Conservation (phyloP, 2,888 invertebrate genomes). For the Epistrophella euchroma region DNA sequence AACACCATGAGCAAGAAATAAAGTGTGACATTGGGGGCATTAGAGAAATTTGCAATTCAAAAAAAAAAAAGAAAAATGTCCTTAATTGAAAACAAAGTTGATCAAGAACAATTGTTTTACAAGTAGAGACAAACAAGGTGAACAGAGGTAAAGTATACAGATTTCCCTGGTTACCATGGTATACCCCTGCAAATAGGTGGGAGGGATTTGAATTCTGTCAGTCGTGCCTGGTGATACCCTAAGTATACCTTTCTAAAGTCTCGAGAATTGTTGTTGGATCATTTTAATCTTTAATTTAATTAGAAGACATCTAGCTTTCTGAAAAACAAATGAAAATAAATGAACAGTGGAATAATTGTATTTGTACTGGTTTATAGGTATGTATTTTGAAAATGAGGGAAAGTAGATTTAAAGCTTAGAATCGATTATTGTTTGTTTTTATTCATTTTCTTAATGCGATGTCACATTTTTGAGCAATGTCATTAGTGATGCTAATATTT, state of each 20-base stretch:
- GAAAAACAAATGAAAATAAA: conserved; percentile 32
- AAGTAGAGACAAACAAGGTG: conserved; percentile 59
- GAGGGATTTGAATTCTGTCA: conserved; percentile 7
- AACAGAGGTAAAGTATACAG: conserved; percentile 13
- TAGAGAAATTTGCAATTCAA: conserved; percentile 63
- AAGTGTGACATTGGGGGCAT: conserved; percentile 51
- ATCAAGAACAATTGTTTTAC: conserved; percentile 70
- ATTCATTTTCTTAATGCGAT: background rate
- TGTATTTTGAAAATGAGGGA: background rate
- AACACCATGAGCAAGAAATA: conserved; percentile 4
- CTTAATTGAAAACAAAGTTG: conserved; percentile 68
- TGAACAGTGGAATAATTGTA: background rate
- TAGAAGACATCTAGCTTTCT: conserved; percentile 31
- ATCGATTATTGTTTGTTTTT: conserved; percentile 1
- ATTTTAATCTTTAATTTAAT: conserved; percentile 65
- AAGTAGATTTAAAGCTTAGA: background rate
- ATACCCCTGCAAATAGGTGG: background rate
- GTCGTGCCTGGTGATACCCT: background rate
- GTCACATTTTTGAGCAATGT: conserved; percentile 5
- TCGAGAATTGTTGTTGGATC: background rate
- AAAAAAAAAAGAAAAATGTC: conserved; percentile 25
- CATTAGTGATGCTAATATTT: conserved; percentile 18
- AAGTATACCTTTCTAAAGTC: conserved; percentile 2
- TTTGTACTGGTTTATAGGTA: too few relatives aligned
- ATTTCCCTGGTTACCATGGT: conserved; percentile 32